These are phyloP conservation scores for Pachyramphus minor DNA, from an alignment of 2,113 vertebrate species.

Conservation along the genomic window DNA sequence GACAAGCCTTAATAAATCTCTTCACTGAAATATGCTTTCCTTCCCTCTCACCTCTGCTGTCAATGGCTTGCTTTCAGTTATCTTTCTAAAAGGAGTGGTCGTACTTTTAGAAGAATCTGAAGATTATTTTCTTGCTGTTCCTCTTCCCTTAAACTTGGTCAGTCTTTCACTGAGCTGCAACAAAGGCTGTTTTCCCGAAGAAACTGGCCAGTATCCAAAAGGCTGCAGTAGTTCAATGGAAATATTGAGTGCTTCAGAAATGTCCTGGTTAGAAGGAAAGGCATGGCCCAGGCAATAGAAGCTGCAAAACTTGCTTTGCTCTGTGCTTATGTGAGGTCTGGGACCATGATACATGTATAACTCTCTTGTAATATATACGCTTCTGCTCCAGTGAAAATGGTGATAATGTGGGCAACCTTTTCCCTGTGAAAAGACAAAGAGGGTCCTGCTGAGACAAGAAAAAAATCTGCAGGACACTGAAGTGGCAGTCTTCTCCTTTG, in stretches of 20 bases:
- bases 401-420: neutral
- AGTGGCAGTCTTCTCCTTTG: neutral
- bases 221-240: neutral
- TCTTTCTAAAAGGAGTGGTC: neutral
- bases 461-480: neutral
- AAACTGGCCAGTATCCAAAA: neutral
- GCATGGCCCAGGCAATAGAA: neutral
- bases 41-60: slow-evolving; percentile 17
- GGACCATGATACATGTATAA: neutral
- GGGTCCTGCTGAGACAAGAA: neutral
- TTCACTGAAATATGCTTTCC: slow-evolving; percentile 11
- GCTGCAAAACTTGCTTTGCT: neutral
- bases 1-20: slow-evolving; percentile 36
- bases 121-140: neutral
- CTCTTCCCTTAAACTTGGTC: neutral
- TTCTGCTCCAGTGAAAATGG: neutral
- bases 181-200: neutral
- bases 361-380: neutral
- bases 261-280: neutral
- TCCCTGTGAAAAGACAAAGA: neutral
- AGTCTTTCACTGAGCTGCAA: neutral
- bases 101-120: neutral
- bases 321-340: neutral
- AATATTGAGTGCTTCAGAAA: neutral
- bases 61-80: neutral